These are phyloP conservation scores for Scomberomorus guttatus DNA, from an alignment of 2,797 vertebrate genomes.

Conservation along the genomic window DNA sequence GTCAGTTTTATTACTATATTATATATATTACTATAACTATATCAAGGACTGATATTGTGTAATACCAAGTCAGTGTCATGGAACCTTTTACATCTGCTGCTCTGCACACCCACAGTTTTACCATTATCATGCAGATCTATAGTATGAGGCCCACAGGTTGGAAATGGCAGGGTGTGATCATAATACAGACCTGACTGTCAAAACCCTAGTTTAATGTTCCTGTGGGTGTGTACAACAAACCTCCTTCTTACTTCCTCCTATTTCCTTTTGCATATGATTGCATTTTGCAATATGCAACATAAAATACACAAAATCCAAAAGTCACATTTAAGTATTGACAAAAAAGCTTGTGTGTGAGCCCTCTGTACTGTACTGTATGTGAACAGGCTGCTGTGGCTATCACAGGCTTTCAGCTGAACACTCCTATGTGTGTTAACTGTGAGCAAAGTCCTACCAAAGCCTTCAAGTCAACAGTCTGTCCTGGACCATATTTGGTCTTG, in stretches of 20 bases:
- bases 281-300: neutral
- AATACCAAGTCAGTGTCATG: neutral
- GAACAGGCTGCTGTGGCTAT: no score
- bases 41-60: neutral
- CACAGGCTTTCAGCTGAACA: no score
- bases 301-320: no score
- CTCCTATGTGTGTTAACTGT: no score
- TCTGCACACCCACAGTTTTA: conserved; percentile 20
- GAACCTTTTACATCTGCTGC: neutral
- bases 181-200: neutral
- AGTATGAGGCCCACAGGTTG: neutral
- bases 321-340: no score
- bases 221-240: neutral
- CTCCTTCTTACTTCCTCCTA: no score
- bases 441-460: no score
- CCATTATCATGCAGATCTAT: conserved; percentile 1
- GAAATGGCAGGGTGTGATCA: neutral
- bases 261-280: neutral
- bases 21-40: no score
- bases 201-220: neutral
- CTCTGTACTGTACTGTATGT: no score
- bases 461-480: neutral
- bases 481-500: neutral
- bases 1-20: neutral
- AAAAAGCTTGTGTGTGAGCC: no score